These are phyloP conservation scores for Meleagris gallopavo DNA, from an alignment of 2,113 vertebrate genomes.

Conservation along the genomic window DNA sequence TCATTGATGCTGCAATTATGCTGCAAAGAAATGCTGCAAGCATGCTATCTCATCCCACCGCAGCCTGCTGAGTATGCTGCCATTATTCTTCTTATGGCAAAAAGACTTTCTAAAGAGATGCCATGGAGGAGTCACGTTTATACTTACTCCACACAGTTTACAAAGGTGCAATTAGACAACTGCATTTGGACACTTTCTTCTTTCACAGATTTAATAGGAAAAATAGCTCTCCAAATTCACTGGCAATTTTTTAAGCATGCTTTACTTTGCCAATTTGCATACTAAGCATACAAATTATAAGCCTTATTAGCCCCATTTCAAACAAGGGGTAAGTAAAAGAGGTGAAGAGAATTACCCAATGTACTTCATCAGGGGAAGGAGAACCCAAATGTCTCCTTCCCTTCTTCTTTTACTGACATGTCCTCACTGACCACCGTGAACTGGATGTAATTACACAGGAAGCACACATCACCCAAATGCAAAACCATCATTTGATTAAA, in stretches of 20 bases:
- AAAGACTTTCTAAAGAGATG: constrained; percentile 49
- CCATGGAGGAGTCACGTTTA: constrained; percentile 9
- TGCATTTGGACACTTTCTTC: neutral
- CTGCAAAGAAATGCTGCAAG: constrained; percentile 75
- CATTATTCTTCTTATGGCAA: constrained; percentile 61
- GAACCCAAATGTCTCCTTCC: neutral
- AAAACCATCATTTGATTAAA: too few relatives aligned
- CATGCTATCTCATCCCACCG: constrained; percentile 55
- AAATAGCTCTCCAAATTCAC: neutral
- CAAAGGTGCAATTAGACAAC: neutral
- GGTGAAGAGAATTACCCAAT: neutral
- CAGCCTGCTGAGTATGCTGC: constrained; percentile 69
- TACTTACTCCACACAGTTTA: neutral
- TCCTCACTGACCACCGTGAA: neutral
- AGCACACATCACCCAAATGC: neutral
- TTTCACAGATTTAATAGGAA: neutral
- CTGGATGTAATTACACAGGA: neutral
- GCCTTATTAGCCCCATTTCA: constrained; percentile 56
- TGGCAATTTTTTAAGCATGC: neutral
- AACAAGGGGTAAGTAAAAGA: neutral
- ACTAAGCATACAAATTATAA: constrained; percentile 53
- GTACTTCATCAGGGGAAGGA: neutral
- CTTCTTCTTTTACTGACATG: neutral
- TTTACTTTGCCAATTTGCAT: constrained; percentile 35
- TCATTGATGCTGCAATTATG: constrained; percentile 76